A percentile compares a stretch with the other conserved stretches of the same genome.
Evolutionary conservation across 2,888 invertebrate species (phyloP).

Genomic region (Cryptophagus acutangulus): DNA sequence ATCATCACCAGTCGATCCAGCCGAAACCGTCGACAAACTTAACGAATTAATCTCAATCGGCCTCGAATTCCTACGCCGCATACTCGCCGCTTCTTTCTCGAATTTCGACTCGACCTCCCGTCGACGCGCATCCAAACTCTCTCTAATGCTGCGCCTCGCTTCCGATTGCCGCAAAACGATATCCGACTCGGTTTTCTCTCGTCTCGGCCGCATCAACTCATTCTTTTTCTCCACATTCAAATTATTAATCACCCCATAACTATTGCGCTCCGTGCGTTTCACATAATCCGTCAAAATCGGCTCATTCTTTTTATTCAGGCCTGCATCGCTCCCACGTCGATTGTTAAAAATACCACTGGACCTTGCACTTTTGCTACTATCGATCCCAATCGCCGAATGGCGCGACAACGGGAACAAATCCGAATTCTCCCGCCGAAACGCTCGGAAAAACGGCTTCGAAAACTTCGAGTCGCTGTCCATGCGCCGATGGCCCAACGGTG

Average conservation of each 20-base stretch:
- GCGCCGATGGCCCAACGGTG: slow-evolving; percentile 66
- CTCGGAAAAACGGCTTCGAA: slow-evolving; percentile 66
- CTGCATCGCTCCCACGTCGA: slow-evolving; percentile 55
- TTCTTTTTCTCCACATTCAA: slow-evolving; percentile 39
- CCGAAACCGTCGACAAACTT: slow-evolving; percentile 38
- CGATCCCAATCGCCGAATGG: slow-evolving; percentile 66
- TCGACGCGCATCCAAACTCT: slow-evolving; percentile 49
- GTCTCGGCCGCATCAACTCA: slow-evolving; percentile 53
- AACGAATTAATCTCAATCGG: slow-evolving; percentile 45
- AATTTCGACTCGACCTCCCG: slow-evolving; percentile 49
- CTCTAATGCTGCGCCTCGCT: slow-evolving; percentile 50
- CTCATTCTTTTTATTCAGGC: slow-evolving; percentile 57
- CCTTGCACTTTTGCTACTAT: slow-evolving; percentile 55
- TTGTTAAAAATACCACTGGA: slow-evolving; percentile 69
- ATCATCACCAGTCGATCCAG: slow-evolving; percentile 40
- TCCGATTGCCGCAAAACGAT: slow-evolving; percentile 68
- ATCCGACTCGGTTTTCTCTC: slow-evolving; percentile 87
- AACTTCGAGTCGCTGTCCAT: slow-evolving; percentile 70
- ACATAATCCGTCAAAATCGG: slow-evolving; percentile 68
- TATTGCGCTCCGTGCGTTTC: slow-evolving; percentile 54
- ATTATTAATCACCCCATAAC: slow-evolving; percentile 40
- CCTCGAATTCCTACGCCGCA: slow-evolving; percentile 49
- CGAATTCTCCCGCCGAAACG: slow-evolving; percentile 78
- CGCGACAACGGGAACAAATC: slow-evolving; percentile 75
- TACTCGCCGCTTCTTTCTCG: slow-evolving; percentile 45